phyloP scores from a whole-genome alignment of 2,113 vertebrate species.

The Salminus brasiliensis region DNA sequence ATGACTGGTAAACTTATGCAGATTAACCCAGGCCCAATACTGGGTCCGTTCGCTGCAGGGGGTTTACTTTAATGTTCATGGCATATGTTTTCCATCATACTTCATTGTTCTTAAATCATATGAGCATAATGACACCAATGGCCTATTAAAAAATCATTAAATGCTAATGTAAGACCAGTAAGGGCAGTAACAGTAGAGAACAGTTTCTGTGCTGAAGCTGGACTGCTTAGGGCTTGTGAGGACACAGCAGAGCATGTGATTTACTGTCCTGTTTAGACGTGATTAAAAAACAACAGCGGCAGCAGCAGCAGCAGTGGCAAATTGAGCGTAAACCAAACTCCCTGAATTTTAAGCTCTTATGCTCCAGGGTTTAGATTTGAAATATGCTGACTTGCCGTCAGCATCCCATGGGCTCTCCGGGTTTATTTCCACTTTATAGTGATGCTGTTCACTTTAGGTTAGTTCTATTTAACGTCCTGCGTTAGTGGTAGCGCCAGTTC shows the following conservation, averaged over 20 bases:
- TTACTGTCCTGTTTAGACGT: neutral
- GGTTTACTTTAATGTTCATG: no score
- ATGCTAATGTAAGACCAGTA: neutral
- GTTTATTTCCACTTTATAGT: slow-evolving; percentile 7
- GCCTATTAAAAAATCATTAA: no score
- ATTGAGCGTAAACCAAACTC: neutral
- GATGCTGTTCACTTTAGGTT: neutral
- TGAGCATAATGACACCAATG: no score
- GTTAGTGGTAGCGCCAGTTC: neutral
- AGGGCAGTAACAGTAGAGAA: neutral
- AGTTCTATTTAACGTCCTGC: neutral
- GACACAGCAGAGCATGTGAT: neutral
- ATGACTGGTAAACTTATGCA: no score
- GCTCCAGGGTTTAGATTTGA: neutral
- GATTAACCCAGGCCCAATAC: no score
- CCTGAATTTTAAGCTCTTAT: neutral
- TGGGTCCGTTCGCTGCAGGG: no score
- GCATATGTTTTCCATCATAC: no score
- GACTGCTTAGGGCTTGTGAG: neutral
- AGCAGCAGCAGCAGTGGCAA: neutral
- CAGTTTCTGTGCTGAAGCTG: neutral
- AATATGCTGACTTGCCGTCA: neutral
- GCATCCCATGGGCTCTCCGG: neutral
- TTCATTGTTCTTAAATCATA: no score
- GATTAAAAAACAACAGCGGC: slow-evolving; percentile 5